Conservation (phyloP, 2,888 invertebrate species). For the Macrophya alboannulata region DNA sequence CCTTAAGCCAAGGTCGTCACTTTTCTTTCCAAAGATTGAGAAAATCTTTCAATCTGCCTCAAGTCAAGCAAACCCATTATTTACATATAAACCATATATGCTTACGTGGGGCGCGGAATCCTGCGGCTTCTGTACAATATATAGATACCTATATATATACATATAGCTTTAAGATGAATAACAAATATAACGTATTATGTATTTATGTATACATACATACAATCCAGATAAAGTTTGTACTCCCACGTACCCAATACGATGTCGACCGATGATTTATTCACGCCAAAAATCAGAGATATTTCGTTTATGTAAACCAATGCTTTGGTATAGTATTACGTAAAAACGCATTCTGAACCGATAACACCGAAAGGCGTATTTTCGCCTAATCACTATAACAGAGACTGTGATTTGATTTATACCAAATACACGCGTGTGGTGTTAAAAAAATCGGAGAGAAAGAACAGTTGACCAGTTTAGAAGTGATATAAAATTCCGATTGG, state of each 20-base stretch:
- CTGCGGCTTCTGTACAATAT: background rate
- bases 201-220: too few relatives aligned
- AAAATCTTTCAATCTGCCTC: constrained; percentile 4
- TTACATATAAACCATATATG: constrained; percentile 15
- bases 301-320: background rate
- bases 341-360: background rate
- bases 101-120: background rate
- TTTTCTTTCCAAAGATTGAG: background rate
- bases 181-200: background rate
- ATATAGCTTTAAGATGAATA: background rate
- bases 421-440: background rate
- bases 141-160: too few relatives aligned
- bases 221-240: background rate
- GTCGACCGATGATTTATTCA: background rate
- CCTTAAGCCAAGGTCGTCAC: constrained; percentile 8
- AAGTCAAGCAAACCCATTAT: constrained; percentile 1
- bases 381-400: background rate
- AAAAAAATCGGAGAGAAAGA: background rate
- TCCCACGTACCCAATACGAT: background rate
- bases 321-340: background rate
- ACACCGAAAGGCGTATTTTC: background rate
- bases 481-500: background rate
- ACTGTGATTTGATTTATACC: background rate
- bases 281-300: background rate
- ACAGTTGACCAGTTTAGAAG: background rate